Percentiles rank a stretch among this genome's conserved stretches.
Evolutionary conservation across 2,113 vertebrate species (phyloP).

Genomic region (Amphiprion ocellaris): DNA sequence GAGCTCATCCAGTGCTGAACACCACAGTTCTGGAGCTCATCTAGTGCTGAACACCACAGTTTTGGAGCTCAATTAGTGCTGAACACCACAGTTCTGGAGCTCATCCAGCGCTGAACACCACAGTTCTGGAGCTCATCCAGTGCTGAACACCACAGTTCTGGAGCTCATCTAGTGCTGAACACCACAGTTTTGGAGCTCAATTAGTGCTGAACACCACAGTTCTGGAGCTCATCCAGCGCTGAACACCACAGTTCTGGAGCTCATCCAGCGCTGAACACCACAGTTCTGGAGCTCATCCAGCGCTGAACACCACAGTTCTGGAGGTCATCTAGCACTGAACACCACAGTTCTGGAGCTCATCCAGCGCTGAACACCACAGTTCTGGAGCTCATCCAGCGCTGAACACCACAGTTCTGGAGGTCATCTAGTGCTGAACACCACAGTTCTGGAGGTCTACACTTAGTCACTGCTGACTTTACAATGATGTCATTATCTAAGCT

Average conservation of each 20-base stretch:
- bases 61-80: too few relatives aligned
- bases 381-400: conserved; percentile 51
- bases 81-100: conserved; percentile 50
- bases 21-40: conserved; percentile 41
- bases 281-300: conserved; percentile 24
- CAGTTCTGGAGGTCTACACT: conserved; percentile 51
- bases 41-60: conserved; percentile 35
- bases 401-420: conserved; percentile 48
- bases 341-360: conserved; percentile 41
- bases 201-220: conserved; percentile 51
- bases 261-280: conserved; percentile 52
- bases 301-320: conserved; percentile 44
- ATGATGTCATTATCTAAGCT: conserved; percentile 74
- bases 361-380: conserved; percentile 31
- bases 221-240: conserved; percentile 32
- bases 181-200: too few relatives aligned
- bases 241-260: too few relatives aligned
- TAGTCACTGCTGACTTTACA: conserved; percentile 73
- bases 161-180: conserved; percentile 39
- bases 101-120: conserved; percentile 25
- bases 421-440: conserved; percentile 29
- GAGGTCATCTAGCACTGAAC: conserved; percentile 51
- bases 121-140: too few relatives aligned
- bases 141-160: conserved; percentile 53
- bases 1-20: conserved; percentile 52